Evolutionary conservation across 2,797 vertebrate genomes (phyloP), one percentile per base, ranked within the genome.

Genomic region (Helicolenus hilgendorfi): DNA sequence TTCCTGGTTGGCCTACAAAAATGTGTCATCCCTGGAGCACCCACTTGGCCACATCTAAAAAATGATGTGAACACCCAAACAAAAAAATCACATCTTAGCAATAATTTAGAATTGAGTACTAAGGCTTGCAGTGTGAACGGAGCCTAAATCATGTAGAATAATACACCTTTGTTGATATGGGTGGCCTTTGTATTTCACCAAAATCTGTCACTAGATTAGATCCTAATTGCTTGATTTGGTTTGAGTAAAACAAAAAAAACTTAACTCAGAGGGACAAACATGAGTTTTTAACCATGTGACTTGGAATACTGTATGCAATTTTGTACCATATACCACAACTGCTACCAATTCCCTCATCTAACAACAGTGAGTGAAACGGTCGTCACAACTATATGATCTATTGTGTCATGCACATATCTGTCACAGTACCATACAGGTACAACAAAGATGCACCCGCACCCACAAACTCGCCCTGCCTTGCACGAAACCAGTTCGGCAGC

Each of bases 401-500:
- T 7, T 55, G 15, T 36, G n/a, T 79, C 35, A 18, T 22, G 60
- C 10, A 41, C 1, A 27, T 1, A 68, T 71, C 11, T 81, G 38
- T 72, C 56, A 64, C 4, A 63, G 56, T 14, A 29, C 18, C 56
- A 71, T 73, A n/a, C 84, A 85, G 71, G 53, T 76, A 80, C 69
- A 64, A 83, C 31, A 80, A 76, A 83, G 18, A 76, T 69, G 55
- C 60, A 73, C 36, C 56, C 73, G 58, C 60, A 73, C 33, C 64
- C 76, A 33, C 59, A 71, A 35, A 58, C 33, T 11, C 41, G 79
- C 58, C 29, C 49, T 41, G 49, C 41, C 67, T 29, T 64, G 82
- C 83, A 81, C 36, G 81, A 68, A 82, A 88, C 79, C 87, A 86
- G 79, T 83, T 85, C 79, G 78, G 75, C 38, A 56, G 79, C 91